Conservation (phyloP, 2,888 invertebrate genomes). For the Oeneis ivallda region DNA sequence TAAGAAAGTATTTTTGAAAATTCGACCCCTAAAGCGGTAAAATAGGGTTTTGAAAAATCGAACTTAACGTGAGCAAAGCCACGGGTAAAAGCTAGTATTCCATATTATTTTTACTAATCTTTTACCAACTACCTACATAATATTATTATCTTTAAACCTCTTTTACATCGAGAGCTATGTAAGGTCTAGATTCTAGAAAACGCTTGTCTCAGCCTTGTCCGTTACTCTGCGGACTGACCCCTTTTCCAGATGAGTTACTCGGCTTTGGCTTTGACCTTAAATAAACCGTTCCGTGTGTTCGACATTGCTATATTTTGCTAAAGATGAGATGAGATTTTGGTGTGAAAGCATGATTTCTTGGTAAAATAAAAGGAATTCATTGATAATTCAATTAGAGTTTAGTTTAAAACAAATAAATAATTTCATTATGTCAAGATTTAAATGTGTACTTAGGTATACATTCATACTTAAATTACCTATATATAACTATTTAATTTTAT, state of each 20-base stretch:
- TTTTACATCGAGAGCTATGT: constrained; percentile 12
- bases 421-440: too few species aligned
- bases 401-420: too few species aligned
- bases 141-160: not conserved
- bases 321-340: not conserved
- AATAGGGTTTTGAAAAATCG: too few species aligned
- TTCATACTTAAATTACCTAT: too few species aligned
- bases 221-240: constrained; percentile 35
- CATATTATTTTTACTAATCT: not conserved
- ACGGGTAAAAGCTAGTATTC: too few species aligned
- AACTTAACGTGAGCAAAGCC: too few species aligned
- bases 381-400: too few species aligned
- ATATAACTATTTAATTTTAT: too few species aligned
- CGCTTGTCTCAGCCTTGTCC: constrained; percentile 32
- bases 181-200: constrained; percentile 35
- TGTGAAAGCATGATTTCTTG: not conserved
- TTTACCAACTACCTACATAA: not conserved
- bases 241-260: constrained; percentile 33
- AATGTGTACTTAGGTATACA: too few species aligned
- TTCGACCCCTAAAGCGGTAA: too few species aligned
- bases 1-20: too few species aligned
- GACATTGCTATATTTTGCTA: not conserved
- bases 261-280: constrained; percentile 33
- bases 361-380: not conserved
- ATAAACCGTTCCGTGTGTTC: constrained; percentile 25